Evolutionary conservation across 1,140 invertebrate genomes (phyloP).

Genomic region (Daktulosphaira vitifoliae): DNA sequence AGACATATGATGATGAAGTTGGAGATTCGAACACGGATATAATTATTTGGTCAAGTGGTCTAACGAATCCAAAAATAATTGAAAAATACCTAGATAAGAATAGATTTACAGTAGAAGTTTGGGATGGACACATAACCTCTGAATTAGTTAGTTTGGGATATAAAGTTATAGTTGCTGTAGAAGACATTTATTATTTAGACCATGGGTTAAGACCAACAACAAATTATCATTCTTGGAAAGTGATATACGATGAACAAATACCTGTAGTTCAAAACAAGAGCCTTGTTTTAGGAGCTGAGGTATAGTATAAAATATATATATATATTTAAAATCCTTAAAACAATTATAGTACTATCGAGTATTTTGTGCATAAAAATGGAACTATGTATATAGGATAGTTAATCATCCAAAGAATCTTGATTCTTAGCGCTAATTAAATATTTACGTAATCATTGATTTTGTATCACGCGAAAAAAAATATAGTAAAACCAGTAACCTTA

Average conservation of each 20-base stretch:
- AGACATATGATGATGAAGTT: slow-evolving; percentile 44
- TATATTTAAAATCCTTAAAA: no score
- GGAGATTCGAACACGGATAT: slow-evolving; percentile 44
- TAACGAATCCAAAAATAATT: slow-evolving; percentile 57
- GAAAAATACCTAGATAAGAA: slow-evolving; percentile 55
- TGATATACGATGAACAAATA: slow-evolving; percentile 53
- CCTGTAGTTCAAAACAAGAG: slow-evolving; percentile 37
- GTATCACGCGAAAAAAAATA: no score
- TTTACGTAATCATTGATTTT: no score
- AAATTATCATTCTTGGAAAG: slow-evolving; percentile 58
- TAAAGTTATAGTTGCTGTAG: slow-evolving; percentile 60
- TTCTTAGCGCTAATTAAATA: no score
- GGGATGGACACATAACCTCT: slow-evolving; percentile 53
- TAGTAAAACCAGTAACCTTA: no score
- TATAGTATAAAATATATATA: background rate
- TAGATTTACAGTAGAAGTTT: slow-evolving; percentile 63
- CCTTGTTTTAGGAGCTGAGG: slow-evolving; percentile 13
- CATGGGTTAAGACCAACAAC: slow-evolving; percentile 70
- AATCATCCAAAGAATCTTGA: no score
- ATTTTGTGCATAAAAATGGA: no score
- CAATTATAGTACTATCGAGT: no score
- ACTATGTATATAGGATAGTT: no score
- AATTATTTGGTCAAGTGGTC: slow-evolving; percentile 65
- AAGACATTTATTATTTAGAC: slow-evolving; percentile 72
- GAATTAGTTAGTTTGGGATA: slow-evolving; percentile 58